Evolutionary conservation across 2,113 vertebrate genomes (phyloP), one percentile per base, ranked within the genome.

Genomic region (Forbesichthys papilliferus): DNA sequence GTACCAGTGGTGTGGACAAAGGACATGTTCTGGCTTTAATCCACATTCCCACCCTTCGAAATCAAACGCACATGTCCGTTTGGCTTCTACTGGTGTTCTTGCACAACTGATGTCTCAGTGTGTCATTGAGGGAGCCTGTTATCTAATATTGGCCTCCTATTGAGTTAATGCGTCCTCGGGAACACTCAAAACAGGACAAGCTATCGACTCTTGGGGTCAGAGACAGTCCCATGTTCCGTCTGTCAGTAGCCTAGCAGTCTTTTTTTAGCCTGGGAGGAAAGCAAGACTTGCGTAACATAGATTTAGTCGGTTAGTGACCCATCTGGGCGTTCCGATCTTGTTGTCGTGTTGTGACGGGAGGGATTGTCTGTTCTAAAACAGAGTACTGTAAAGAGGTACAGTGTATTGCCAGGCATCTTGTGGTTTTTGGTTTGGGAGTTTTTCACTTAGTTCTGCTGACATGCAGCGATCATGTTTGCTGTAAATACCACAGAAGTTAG

Each of bases 121-220:
- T 70, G 67, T 79, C 74, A 68, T 67, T 10, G 48, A 74, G 42
- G 62, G 64, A 68, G 34, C 61, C 0, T 27, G 9, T 84, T 69
- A 84, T 70, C 80, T 78, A 83, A 77, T 64, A 0, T 1, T 48
- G 71, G 63, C 48, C 49, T 27, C 66, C 58, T 27, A 65, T 66
- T 12, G 47, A 68, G 49, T 64, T 64, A 64, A 16, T 42, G 7
- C 5, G 8, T 71, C 60, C 48, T 11, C 42, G 33, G 73, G 52
- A 78, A 33, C 12, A 54, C 70, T 79, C 47, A 58, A 51, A 78
- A 34, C 54, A 27, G 27, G 27, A 27, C 27, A 27, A 27, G 2
- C 27, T 27, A 9, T 58, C 5, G 3, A 69, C 58, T 68, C 49
- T 18, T 3, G 9, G 58, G 53, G 61, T 48, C 48, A 56, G 7